Evolutionary conservation across 2,888 invertebrate genomes (phyloP).

Genomic region (Zygaena filipendulae): DNA sequence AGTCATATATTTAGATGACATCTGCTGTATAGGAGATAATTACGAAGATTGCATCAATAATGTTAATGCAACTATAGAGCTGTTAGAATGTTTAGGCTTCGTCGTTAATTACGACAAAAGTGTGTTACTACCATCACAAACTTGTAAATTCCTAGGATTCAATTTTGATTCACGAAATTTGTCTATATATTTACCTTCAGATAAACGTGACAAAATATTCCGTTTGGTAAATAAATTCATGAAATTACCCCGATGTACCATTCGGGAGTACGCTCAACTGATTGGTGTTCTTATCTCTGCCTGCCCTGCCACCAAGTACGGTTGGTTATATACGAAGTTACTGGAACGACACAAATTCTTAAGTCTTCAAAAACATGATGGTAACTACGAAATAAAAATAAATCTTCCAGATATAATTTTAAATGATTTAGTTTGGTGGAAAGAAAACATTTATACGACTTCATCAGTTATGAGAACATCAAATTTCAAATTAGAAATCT

Average conservation of each 20-base stretch:
- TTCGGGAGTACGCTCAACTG: slow-evolving; percentile 4
- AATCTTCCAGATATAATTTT: too few relatives aligned
- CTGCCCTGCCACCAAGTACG: too few relatives aligned
- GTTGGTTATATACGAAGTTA: slow-evolving; percentile 4
- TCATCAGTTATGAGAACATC: not conserved
- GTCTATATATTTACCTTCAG: slow-evolving; percentile 2
- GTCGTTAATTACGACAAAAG: slow-evolving; percentile 15
- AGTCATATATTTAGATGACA: too few relatives aligned
- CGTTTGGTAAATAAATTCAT: slow-evolving; percentile 1
- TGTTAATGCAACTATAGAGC: too few relatives aligned
- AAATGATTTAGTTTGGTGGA: slow-evolving; percentile 5
- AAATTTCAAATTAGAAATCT: slow-evolving; percentile 2
- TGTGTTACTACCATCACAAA: slow-evolving; percentile 2
- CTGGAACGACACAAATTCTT: slow-evolving; percentile 6
- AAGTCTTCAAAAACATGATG: not conserved
- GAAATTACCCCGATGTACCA: not conserved
- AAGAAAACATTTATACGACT: not conserved
- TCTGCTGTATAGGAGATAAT: too few relatives aligned
- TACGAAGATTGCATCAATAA: too few relatives aligned
- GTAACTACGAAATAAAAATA: not conserved
- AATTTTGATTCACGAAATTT: too few relatives aligned
- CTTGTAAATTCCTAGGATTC: slow-evolving; percentile 6
- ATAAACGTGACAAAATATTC: slow-evolving; percentile 1
- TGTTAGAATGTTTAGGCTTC: slow-evolving; percentile 13
- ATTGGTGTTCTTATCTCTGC: slow-evolving; percentile 2